Evolutionary conservation across 2,888 invertebrate genomes (phyloP).

Genomic region (Agrotis segetum): DNA sequence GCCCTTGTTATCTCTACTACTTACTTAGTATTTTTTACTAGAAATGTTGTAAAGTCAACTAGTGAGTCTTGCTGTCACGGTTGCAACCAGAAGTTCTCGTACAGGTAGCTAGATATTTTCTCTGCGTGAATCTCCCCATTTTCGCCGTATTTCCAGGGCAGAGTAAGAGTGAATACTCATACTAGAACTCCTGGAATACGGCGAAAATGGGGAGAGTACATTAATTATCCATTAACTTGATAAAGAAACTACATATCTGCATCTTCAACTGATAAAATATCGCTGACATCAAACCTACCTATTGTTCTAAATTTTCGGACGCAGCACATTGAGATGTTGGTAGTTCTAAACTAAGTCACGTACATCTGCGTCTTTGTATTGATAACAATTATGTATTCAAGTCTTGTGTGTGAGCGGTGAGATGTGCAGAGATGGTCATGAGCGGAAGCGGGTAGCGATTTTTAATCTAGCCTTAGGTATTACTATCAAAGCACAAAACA

Average conservation of each 20-base stretch:
- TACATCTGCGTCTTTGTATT: slow-evolving; percentile 42
- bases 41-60: too few relatives aligned
- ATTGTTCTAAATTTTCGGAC: slow-evolving; percentile 49
- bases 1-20: too few relatives aligned
- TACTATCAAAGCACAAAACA: too few relatives aligned
- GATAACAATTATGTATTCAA: slow-evolving; percentile 58
- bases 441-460: slow-evolving; percentile 23
- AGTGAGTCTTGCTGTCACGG: too few relatives aligned
- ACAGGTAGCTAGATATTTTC: too few relatives aligned
- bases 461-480: not conserved
- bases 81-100: too few relatives aligned
- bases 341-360: slow-evolving; percentile 46
- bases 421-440: slow-evolving; percentile 7
- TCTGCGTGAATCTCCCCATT: too few relatives aligned
- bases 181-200: too few relatives aligned
- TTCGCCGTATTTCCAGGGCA: too few relatives aligned
- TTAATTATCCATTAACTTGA: not conserved
- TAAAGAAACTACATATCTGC: not conserved
- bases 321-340: slow-evolving; percentile 29
- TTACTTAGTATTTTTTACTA: too few relatives aligned
- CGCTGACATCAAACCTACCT: slow-evolving; percentile 21
- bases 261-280: slow-evolving; percentile 5
- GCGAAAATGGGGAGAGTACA: too few relatives aligned
- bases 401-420: slow-evolving; percentile 23
- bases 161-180: too few relatives aligned